Base-by-base conservation (phyloP, 2,888 invertebrate species). In the Acheta domesticus region DNA sequence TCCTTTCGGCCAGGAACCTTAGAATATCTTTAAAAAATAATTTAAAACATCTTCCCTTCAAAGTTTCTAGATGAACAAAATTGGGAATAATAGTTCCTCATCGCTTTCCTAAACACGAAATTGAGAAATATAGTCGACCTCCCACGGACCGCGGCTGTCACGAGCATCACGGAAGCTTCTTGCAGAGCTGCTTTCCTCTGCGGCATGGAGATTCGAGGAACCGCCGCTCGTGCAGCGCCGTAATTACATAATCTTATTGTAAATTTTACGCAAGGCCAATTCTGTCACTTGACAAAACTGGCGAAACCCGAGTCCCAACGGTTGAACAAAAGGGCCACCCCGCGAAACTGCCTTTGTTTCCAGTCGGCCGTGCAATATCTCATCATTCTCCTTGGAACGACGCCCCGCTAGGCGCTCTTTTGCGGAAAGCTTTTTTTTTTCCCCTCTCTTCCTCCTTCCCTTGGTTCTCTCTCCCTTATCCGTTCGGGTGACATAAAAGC, bases 401-500 rank as follows among this genome's bases (percentile, higher is more conserved):
- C 62, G 14, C n/a, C 62, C n/a, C 4, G 14, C 16, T 14, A 8
- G n/a, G n/a, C 12, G 62, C 62, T 62, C 62, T 62, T 62, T 62
- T 11, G 16, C 62, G 36, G 36, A 5, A 8, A 36, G 62, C 16
- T 62, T n/a, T 19, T 62, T 62, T 62, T 62, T 62, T 62, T 1
- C 62, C 0, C 16, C 62, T 62, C n/a, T 62, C n/a, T 16, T n/a
- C 62, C 62, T 62, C 62, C 62, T 19, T 62, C 62, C 62, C 62
- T 14, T 62, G 5, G n/a, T 14, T 16, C 62, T 36, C 36, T 36
- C 62, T 62, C 62, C n/a, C 12, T 62, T 62, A 62, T 62, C 62
- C 62, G 62, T 62, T 62, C 62, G 62, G 62, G 62, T n/a, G 62
- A 62, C 62, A n/a, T 62, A 62, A 62, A 62, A 62, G 62, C 62